phyloP scores from a whole-genome alignment of 2,113 vertebrate genomes.

The Pimephales promelas region DNA sequence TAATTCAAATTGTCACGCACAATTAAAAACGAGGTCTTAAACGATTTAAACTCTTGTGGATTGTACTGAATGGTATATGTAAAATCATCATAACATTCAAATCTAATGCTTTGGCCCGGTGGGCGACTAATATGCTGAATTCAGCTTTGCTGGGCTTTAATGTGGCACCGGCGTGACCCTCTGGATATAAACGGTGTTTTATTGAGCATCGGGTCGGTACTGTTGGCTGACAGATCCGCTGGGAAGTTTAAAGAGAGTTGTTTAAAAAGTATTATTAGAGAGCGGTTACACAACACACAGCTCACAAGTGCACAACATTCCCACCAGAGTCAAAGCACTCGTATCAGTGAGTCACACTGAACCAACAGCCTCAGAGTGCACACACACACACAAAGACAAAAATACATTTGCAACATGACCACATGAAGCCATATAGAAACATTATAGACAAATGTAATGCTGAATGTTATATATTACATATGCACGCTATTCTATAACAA shows the following conservation, averaged over 20 bases:
- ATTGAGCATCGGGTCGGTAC: constrained; percentile 60
- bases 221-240: constrained; percentile 40
- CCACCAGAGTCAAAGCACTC: constrained; percentile 60
- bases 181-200: constrained; percentile 68
- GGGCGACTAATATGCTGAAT: constrained; percentile 5
- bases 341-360: constrained; percentile 44
- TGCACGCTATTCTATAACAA: not conserved
- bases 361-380: not conserved
- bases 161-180: constrained; percentile 13
- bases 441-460: no score
- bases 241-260: constrained; percentile 62
- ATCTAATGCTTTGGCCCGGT: constrained; percentile 41
- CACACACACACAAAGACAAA: constrained; percentile 56
- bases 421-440: no score
- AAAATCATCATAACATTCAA: constrained; percentile 39
- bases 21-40: constrained; percentile 14
- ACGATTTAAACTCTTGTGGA: no score
- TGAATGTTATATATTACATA: not conserved
- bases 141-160: constrained; percentile 19
- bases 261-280: constrained; percentile 78
- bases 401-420: no score
- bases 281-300: constrained; percentile 70
- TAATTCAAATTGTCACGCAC: not conserved
- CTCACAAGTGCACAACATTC: constrained; percentile 62
- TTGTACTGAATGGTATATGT: no score